These are phyloP conservation scores for Hippasteria phrygiana DNA, from an alignment of 53 echinoderm and acorn worm genomes.

Conservation along the genomic window DNA sequence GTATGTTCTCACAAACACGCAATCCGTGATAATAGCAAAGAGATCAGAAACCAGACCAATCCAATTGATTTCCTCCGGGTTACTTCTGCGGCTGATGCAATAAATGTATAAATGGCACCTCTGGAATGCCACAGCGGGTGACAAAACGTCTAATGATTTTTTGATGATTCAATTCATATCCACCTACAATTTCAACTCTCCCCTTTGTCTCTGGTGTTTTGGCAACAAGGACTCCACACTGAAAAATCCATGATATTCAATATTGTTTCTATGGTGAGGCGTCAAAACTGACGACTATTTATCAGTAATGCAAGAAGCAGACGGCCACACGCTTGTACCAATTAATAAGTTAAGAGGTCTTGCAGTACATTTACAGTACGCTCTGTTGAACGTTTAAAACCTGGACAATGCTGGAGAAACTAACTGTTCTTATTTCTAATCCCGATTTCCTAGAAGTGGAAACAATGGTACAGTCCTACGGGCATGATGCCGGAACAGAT, in stretches of 20 bases:
- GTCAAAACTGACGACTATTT: neutral
- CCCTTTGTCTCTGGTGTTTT: neutral
- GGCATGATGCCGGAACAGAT: too few relatives aligned
- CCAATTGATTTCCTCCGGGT: neutral
- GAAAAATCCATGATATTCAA: neutral
- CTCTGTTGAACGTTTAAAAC: too few relatives aligned
- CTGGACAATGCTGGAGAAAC: too few relatives aligned
- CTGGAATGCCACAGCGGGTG: neutral
- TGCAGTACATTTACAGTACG: too few relatives aligned
- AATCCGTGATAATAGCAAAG: neutral
- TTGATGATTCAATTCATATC: constrained; percentile 28
- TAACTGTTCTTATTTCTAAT: too few relatives aligned
- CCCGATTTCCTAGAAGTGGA: too few relatives aligned
- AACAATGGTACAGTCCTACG: too few relatives aligned
- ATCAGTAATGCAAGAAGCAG: neutral
- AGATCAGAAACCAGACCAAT: neutral
- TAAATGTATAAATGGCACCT: neutral
- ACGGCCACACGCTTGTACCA: neutral
- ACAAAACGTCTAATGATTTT: neutral
- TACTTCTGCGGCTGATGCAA: constrained; percentile 41
- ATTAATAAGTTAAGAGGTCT: neutral
- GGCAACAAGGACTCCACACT: neutral
- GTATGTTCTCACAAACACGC: neutral
- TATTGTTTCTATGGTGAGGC: neutral
- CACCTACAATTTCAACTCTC: neutral